Evolutionary conservation across 92 coral and sea anemone species (phyloP).

Genomic region (Porites lobata): DNA sequence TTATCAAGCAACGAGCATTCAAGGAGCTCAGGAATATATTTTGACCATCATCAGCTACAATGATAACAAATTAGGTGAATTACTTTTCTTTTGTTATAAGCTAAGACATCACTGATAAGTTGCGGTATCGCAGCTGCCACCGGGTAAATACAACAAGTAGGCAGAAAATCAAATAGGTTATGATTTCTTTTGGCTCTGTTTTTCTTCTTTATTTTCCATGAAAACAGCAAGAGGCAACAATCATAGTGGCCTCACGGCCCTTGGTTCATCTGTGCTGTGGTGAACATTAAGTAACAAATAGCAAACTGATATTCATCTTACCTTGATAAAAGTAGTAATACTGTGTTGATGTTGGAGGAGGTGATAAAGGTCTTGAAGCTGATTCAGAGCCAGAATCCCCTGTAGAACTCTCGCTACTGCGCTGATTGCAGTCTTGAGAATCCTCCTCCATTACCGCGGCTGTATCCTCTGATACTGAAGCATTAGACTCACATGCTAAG

Average conservation of each 20-base stretch:
- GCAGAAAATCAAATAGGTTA: too few species aligned
- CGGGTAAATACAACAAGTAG: too few species aligned
- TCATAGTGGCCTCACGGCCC: too few species aligned
- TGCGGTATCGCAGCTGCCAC: too few species aligned
- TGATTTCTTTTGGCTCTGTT: too few species aligned
- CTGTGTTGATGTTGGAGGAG: slow-evolving; percentile 32
- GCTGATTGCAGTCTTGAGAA: background rate
- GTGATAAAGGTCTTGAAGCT: slow-evolving; percentile 50
- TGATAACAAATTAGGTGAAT: background rate
- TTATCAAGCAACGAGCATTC: slow-evolving; percentile 93
- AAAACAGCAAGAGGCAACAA: too few species aligned
- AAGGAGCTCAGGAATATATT: slow-evolving; percentile 93
- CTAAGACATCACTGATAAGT: background rate
- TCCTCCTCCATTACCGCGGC: background rate
- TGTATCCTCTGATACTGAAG: background rate
- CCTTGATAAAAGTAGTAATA: slow-evolving; percentile 88
- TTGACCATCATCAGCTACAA: slow-evolving; percentile 96
- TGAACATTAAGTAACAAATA: background rate
- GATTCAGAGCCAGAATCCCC: slow-evolving; percentile 49
- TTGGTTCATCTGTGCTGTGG: background rate
- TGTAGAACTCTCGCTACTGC: slow-evolving; percentile 41
- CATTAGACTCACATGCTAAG: background rate
- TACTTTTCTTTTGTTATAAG: background rate
- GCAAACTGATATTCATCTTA: background rate
- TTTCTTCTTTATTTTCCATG: too few species aligned